A percentile compares a stretch with the other conserved stretches of the same genome.
Conservation (phyloP, 2,113 vertebrate species). For the Neodontobutis hainanensis region DNA sequence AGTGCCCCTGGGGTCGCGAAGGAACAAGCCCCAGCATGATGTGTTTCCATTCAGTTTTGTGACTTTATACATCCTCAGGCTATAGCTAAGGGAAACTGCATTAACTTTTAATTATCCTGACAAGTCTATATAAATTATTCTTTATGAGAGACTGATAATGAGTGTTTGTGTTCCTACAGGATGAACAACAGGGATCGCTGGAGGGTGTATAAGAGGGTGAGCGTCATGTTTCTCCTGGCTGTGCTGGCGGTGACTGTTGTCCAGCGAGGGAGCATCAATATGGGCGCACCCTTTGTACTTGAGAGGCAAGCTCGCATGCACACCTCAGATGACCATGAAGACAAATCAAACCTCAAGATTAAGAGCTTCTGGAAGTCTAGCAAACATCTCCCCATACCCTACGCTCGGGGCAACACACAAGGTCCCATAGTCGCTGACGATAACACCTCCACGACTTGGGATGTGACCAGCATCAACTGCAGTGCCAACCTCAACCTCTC, state of each 20-base stretch:
- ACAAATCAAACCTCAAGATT: slow-evolving; percentile 49
- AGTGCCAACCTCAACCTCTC: slow-evolving; percentile 86
- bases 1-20: slow-evolving; percentile 26
- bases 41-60: not conserved
- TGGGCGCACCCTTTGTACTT: slow-evolving; percentile 73
- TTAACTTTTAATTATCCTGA: not conserved
- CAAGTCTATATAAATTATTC: not conserved
- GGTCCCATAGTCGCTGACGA: not conserved
- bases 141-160: not conserved
- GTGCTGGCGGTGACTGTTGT: slow-evolving; percentile 80
- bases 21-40: slow-evolving; percentile 40
- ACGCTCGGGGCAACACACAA: not conserved
- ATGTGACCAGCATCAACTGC: slow-evolving; percentile 86
- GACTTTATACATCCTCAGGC: not conserved
- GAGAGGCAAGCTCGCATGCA: slow-evolving; percentile 69
- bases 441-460: slow-evolving; percentile 76
- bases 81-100: not conserved
- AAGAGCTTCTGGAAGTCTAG: slow-evolving; percentile 84
- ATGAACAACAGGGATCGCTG: slow-evolving; percentile 80
- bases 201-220: slow-evolving; percentile 82
- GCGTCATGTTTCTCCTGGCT: slow-evolving; percentile 83
- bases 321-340: not conserved
- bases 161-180: slow-evolving; percentile 69
- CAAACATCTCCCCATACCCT: slow-evolving; percentile 22
- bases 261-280: slow-evolving; percentile 80